phyloP scores from a whole-genome alignment of 1,140 invertebrate species.

The Phymastichus coffea region DNA sequence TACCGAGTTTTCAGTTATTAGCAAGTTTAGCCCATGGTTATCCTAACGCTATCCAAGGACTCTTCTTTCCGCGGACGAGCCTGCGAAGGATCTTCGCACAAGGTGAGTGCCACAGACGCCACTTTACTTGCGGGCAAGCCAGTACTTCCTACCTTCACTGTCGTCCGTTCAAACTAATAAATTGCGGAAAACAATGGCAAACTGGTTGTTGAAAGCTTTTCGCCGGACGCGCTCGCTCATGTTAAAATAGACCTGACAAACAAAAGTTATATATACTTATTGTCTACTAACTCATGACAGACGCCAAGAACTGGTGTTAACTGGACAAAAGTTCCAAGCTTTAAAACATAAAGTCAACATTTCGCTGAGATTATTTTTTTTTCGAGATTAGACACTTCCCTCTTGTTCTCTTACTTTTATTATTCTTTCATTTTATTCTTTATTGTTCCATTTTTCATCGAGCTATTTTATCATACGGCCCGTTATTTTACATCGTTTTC shows the following conservation, averaged over 20 bases:
- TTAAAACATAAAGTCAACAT: too few relatives aligned
- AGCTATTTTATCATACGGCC: too few relatives aligned
- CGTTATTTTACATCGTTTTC: too few relatives aligned
- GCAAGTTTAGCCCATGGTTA: conserved; percentile 10
- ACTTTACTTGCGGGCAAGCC: too few relatives aligned
- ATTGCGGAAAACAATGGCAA: too few relatives aligned
- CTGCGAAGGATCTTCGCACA: neutral
- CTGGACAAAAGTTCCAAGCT: conserved; percentile 1
- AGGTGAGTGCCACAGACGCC: conserved; percentile 15
- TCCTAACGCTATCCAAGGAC: conserved; percentile 2
- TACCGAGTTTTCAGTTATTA: too few relatives aligned
- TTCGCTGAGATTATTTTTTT: too few relatives aligned
- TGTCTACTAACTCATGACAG: conserved; percentile 23
- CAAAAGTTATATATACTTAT: conserved; percentile 36
- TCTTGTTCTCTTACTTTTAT: conserved; percentile 5
- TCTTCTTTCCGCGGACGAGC: conserved; percentile 6
- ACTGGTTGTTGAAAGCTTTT: too few relatives aligned
- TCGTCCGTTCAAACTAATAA: too few relatives aligned
- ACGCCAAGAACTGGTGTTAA: conserved; percentile 27
- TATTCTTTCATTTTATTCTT: conserved; percentile 3
- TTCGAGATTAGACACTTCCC: neutral
- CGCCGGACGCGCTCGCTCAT: too few relatives aligned
- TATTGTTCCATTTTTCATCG: neutral
- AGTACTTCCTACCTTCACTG: too few relatives aligned
- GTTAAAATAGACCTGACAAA: conserved; percentile 39